These are phyloP conservation scores for Antitype chi DNA, from an alignment of 2,888 invertebrate genomes.

Conservation along the genomic window DNA sequence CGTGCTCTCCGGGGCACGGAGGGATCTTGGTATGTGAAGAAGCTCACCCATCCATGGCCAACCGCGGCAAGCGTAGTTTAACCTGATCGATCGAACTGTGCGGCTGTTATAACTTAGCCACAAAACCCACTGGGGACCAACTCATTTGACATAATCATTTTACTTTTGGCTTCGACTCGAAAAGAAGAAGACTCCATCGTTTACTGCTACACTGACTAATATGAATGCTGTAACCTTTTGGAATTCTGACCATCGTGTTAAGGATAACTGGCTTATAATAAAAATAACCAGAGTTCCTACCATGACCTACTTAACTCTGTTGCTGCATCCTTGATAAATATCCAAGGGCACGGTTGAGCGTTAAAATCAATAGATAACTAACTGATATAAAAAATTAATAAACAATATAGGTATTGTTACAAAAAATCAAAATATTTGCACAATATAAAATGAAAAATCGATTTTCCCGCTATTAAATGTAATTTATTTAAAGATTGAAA, in stretches of 20 bases:
- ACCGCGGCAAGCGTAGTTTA: too few species aligned
- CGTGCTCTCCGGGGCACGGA: too few species aligned
- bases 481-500: too few species aligned
- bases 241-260: conserved; percentile 14
- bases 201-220: neutral
- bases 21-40: too few species aligned
- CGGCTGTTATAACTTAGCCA: too few species aligned
- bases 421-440: neutral
- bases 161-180: too few species aligned
- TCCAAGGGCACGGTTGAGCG: neutral
- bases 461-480: neutral
- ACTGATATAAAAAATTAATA: neutral
- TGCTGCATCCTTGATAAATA: conserved; percentile 7
- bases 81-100: too few species aligned
- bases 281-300: neutral
- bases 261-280: conserved; percentile 17
- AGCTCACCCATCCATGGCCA: too few species aligned
- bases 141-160: neutral
- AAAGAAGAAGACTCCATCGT: neutral
- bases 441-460: neutral
- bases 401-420: neutral
- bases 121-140: too few species aligned
- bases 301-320: conserved; percentile 23
- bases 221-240: conserved; percentile 29
- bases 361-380: neutral